These are phyloP conservation scores for Scelioninae gen. 1 DNA, from an alignment of 2,888 invertebrate species.

Conservation along the genomic window DNA sequence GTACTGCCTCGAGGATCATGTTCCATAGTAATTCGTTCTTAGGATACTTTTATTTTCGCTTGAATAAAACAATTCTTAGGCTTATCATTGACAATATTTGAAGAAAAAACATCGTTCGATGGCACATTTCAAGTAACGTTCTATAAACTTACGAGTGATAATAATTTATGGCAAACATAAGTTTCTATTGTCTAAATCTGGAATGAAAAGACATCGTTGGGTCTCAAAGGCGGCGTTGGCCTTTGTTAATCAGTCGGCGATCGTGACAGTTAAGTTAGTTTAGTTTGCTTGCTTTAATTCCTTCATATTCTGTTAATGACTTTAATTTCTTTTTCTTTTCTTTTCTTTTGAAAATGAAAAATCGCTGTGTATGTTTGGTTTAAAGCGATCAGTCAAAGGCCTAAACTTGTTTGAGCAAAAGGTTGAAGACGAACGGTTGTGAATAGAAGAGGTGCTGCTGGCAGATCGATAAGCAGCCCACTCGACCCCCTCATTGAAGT, in stretches of 20 bases:
- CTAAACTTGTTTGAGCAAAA: slow-evolving; percentile 63
- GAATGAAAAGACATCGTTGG: too few relatives aligned
- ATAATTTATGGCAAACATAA: too few relatives aligned
- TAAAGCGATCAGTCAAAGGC: slow-evolving; percentile 58
- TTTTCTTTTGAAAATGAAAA: slow-evolving; percentile 5
- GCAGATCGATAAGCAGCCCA: slow-evolving; percentile 45
- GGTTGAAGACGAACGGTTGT: slow-evolving; percentile 59
- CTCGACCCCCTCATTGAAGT: slow-evolving; percentile 40
- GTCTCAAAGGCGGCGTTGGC: background rate
- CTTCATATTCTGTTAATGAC: background rate
- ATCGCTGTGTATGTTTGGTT: slow-evolving; percentile 13
- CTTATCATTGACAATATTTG: slow-evolving; percentile 30
- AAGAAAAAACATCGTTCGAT: background rate
- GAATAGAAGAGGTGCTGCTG: slow-evolving; percentile 26
- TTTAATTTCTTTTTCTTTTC: too few relatives aligned
- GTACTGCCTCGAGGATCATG: slow-evolving; percentile 53
- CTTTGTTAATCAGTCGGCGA: slow-evolving; percentile 6
- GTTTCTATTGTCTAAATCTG: too few relatives aligned
- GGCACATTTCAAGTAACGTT: background rate
- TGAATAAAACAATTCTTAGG: slow-evolving; percentile 16
- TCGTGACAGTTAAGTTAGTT: background rate
- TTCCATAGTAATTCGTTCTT: slow-evolving; percentile 29
- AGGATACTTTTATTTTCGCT: background rate
- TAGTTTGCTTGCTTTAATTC: background rate
- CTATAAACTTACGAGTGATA: slow-evolving; percentile 4